A percentile compares a stretch with the other conserved stretches of the same genome.
Evolutionary conservation across 2,113 vertebrate species (phyloP).

Genomic region (Campylomormyrus tamandua): DNA sequence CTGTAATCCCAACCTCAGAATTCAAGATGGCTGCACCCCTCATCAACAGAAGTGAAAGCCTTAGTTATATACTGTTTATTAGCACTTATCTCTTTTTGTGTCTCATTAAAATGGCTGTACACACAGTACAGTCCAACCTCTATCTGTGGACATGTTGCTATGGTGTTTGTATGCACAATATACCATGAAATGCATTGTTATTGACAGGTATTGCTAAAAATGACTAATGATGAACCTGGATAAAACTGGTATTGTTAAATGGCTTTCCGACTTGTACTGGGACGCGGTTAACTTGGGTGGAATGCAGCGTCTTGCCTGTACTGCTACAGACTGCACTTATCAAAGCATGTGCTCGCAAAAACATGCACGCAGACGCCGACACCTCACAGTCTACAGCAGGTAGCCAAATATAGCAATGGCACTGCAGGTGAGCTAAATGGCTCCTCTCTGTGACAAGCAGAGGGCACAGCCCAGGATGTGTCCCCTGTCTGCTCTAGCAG

Average conservation of each 20-base stretch:
- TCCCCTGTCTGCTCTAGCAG: slow-evolving; percentile 15
- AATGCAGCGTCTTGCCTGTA: background rate
- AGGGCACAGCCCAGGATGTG: slow-evolving; percentile 5
- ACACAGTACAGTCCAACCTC: background rate
- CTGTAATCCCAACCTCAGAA: background rate
- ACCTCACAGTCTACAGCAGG: background rate
- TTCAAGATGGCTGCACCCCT: background rate
- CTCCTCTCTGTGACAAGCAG: background rate
- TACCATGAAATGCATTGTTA: background rate
- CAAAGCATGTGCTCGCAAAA: background rate
- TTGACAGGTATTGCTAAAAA: background rate
- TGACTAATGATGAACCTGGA: background rate
- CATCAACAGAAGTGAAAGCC: background rate
- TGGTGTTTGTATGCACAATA: background rate
- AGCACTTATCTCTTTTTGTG: background rate
- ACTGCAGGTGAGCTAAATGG: background rate
- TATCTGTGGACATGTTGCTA: background rate
- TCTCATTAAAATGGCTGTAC: background rate
- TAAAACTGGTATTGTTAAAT: background rate
- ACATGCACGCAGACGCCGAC: background rate
- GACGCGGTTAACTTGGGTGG: background rate
- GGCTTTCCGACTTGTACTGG: background rate
- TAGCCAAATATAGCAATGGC: background rate
- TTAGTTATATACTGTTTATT: background rate
- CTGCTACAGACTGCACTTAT: background rate